Base-by-base conservation (phyloP, 1,140 invertebrate genomes). In the Pollicipes pollicipes region DNA sequence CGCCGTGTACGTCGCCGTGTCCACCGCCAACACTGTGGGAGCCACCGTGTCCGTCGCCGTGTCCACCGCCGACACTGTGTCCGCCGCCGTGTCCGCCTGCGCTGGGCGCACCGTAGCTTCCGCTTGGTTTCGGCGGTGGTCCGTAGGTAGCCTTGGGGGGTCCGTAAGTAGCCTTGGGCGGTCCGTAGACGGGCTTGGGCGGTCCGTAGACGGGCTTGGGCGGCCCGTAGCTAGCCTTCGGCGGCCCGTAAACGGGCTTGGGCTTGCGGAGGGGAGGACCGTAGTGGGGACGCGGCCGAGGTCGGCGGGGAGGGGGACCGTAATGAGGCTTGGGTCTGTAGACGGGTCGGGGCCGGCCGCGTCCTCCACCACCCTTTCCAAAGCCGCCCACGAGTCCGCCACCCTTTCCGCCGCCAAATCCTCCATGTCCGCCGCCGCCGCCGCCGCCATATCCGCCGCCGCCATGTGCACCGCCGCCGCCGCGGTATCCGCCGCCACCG, bases 151-250 rank as follows among this genome's bases (percentile, higher is more conserved):
- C 32, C 37, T 73, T 37, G 16, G 72, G 63, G 26, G 70, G 70
- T 63, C 35, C 30, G 58, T 37, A 31, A 8, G 29, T 68, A 28
- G 63, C 28, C 64, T 73, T 70, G 31, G 70, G 72, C 66, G 72
- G 71, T 35, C 31, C 58, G 37, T 72, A 72, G 4, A 24, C 26
- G 26, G 69, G 58, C 31, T 71, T 71, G 10, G 69, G 58, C 30
- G 35, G 63, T 27, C 73, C 73, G 72, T 73, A 73, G 24, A n/a
- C 24, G 28, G 72, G 68, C 72, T 73, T 73, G 27, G 71, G 72
- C 1, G 70, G 69, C 26, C 71, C 68, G 67, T 67, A 72, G 31
- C 24, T 28, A 10, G 28, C 64, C 64, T 66, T 66, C 10, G 64
- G 64, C 6, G 64, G 64, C 26, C 64, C 28, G 28, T 66, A 28